Evolutionary conservation across 2,888 invertebrate genomes (phyloP).

Genomic region (Troilus luridus): DNA sequence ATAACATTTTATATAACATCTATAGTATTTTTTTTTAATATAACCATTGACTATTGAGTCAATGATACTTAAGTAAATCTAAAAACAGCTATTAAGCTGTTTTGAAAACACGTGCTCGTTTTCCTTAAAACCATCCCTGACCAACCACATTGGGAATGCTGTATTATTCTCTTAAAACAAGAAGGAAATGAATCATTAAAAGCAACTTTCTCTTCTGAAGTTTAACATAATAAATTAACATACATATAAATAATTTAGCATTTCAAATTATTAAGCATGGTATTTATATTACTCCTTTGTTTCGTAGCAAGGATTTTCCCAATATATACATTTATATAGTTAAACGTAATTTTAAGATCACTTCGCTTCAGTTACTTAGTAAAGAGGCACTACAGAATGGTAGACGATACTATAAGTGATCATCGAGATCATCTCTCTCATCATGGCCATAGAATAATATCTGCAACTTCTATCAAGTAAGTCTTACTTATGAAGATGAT

Average conservation of each 20-base stretch:
- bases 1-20: too few relatives aligned
- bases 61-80: background rate
- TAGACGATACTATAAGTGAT: background rate
- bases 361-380: background rate
- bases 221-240: background rate
- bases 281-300: background rate
- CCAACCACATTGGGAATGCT: background rate
- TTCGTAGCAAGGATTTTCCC: background rate
- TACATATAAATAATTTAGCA: background rate
- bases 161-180: background rate
- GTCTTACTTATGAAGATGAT: background rate
- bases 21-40: too few relatives aligned
- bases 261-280: background rate
- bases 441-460: background rate
- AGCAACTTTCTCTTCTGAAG: background rate
- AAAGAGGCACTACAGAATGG: background rate
- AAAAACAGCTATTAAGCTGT: background rate
- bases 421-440: background rate
- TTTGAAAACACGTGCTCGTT: background rate
- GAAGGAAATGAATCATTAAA: background rate
- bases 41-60: background rate
- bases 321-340: background rate
- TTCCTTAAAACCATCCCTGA: background rate
- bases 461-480: background rate
- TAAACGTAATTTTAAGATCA: background rate